A percentile compares a stretch with the other conserved stretches of the same genome.
Conservation (phyloP, 2,888 invertebrate species). For the Neoscelio sp. region DNA sequence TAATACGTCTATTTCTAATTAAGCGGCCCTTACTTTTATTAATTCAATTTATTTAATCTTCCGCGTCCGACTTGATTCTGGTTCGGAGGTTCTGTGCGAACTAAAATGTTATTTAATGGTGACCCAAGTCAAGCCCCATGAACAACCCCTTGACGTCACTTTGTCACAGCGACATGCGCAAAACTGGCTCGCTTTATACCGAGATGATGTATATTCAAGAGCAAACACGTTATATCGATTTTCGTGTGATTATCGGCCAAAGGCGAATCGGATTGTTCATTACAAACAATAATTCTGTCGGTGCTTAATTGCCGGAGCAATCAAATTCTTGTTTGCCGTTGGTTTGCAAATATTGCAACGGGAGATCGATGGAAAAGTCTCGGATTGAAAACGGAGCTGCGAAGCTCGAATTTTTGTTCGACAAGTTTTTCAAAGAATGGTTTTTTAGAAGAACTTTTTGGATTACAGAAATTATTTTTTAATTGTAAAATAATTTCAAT, state of each 20-base stretch:
- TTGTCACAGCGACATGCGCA: constrained; percentile 56
- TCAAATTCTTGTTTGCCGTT: constrained; percentile 13
- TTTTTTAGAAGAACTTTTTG: too few species aligned
- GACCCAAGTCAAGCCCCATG: constrained; percentile 36
- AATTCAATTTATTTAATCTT: too few species aligned
- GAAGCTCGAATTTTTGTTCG: too few species aligned
- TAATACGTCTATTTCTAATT: too few species aligned
- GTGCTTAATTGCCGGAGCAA: constrained; percentile 18
- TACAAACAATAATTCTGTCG: constrained; percentile 25
- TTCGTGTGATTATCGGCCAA: constrained; percentile 35
- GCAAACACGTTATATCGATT: constrained; percentile 46
- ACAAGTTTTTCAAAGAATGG: too few species aligned
- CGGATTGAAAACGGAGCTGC: too few species aligned
- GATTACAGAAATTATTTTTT: too few species aligned
- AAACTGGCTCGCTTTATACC: constrained; percentile 11
- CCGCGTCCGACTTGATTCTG: neutral
- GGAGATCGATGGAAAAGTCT: too few species aligned
- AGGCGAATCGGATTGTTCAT: neutral
- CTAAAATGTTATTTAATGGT: constrained; percentile 50
- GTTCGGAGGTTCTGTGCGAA: constrained; percentile 25
- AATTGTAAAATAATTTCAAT: too few species aligned
- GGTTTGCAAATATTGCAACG: neutral
- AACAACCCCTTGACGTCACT: constrained; percentile 43
- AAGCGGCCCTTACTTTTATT: too few species aligned
- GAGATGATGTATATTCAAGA: constrained; percentile 2